Conservation (phyloP, 2,113 vertebrate genomes). For the Ploceus nigricollis region DNA sequence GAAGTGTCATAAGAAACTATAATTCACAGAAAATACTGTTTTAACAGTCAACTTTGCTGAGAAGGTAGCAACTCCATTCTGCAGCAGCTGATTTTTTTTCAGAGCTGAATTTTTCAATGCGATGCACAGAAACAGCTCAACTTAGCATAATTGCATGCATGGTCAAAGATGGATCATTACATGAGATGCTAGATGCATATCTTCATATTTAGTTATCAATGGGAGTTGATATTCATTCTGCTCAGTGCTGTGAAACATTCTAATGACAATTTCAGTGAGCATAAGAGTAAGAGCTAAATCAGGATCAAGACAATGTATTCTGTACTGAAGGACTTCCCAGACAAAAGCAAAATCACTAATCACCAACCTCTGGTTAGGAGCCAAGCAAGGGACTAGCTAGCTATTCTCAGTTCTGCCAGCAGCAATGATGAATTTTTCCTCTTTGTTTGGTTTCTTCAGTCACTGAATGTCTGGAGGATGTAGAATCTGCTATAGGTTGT, state of each 20-base stretch:
- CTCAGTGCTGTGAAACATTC: background rate
- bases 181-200: fast-evolving
- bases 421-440: background rate
- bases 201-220: background rate
- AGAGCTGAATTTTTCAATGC: background rate
- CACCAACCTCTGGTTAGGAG: background rate
- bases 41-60: background rate
- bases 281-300: background rate
- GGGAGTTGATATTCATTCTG: background rate
- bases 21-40: background rate
- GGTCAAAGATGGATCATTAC: background rate
- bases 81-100: background rate
- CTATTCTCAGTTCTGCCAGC: background rate
- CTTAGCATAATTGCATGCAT: background rate
- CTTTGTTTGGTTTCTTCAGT: background rate
- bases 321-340: background rate
- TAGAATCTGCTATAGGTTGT: background rate
- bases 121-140: background rate
- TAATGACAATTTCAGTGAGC: background rate
- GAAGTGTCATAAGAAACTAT: background rate
- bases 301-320: background rate
- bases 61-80: background rate
- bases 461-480: background rate
- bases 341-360: background rate
- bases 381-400: background rate